Percentiles rank a stretch among this genome's conserved stretches.
phyloP scores from a whole-genome alignment of 2,888 invertebrate genomes.

The Philhelius pedissequus region DNA sequence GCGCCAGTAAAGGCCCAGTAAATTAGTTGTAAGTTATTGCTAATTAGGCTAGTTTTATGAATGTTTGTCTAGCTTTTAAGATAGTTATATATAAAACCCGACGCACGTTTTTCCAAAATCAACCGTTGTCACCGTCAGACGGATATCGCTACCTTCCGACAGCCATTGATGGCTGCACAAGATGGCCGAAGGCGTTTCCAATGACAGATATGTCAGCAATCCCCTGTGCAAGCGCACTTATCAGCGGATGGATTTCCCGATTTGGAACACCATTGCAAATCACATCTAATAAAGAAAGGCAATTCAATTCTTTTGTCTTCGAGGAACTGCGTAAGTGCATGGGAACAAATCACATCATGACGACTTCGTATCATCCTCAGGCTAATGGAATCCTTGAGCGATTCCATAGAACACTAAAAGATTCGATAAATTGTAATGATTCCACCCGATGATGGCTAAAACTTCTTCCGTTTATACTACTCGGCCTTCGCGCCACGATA shows the following conservation, averaged over 20 bases:
- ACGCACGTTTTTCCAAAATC: neutral
- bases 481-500: neutral
- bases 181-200: neutral
- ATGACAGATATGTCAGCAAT: neutral
- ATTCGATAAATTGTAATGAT: neutral
- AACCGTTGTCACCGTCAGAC: neutral
- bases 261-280: neutral
- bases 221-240: neutral
- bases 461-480: neutral
- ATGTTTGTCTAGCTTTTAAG: too few relatives aligned
- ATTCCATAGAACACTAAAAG: conserved; percentile 14
- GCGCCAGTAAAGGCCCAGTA: too few relatives aligned
- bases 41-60: too few relatives aligned
- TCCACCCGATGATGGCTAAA: neutral
- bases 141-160: conserved; percentile 10
- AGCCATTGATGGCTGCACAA: conserved; percentile 4
- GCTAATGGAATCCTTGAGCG: conserved; percentile 12
- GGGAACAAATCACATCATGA: conserved; percentile 1
- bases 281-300: neutral
- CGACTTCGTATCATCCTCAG: conserved; percentile 1
- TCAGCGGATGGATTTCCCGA: neutral
- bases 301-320: neutral
- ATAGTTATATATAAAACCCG: too few relatives aligned
- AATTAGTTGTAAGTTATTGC: too few relatives aligned
- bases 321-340: neutral